Percentiles rank a stretch among this genome's conserved stretches.
These are phyloP conservation scores for Pagetopsis macropterus DNA, from an alignment of 2,797 vertebrate genomes.

Conservation along the genomic window DNA sequence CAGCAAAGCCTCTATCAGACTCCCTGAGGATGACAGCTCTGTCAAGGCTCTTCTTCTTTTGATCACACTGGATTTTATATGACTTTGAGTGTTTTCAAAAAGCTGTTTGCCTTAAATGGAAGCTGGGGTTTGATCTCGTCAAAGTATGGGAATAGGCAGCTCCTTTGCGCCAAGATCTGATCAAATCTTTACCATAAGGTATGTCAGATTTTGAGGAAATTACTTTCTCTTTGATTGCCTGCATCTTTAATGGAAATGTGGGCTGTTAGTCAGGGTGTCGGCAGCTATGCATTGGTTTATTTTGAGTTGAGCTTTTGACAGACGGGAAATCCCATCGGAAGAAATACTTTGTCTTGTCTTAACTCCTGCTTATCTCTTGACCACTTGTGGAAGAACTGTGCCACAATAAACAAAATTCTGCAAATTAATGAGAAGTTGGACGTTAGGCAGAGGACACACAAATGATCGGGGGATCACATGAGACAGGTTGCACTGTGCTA, in stretches of 20 bases:
- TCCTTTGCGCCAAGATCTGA: constrained; percentile 89
- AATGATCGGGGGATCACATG: not conserved
- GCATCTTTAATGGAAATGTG: constrained; percentile 3
- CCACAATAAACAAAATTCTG: not conserved
- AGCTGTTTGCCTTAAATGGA: constrained; percentile 56
- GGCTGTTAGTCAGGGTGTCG: not conserved
- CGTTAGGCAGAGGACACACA: not conserved
- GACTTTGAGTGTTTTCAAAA: constrained; percentile 36
- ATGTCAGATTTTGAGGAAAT: constrained; percentile 58
- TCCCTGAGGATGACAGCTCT: constrained; percentile 34
- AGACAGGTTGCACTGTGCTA: not conserved
- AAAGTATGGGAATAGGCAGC: constrained; percentile 89
- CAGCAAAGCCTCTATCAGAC: constrained; percentile 29
- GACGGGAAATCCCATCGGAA: constrained; percentile 2
- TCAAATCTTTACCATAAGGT: constrained; percentile 90
- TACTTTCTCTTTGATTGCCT: constrained; percentile 3
- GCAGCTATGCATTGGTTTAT: not conserved
- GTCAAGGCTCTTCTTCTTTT: constrained; percentile 35
- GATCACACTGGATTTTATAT: constrained; percentile 46
- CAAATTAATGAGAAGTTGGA: not conserved
- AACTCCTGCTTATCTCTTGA: not conserved
- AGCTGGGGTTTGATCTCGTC: constrained; percentile 57
- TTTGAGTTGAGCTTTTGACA: not conserved
- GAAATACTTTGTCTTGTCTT: not conserved
- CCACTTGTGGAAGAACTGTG: not conserved